phyloP scores from a whole-genome alignment of 2,888 invertebrate species.

The Germaria angustata region DNA sequence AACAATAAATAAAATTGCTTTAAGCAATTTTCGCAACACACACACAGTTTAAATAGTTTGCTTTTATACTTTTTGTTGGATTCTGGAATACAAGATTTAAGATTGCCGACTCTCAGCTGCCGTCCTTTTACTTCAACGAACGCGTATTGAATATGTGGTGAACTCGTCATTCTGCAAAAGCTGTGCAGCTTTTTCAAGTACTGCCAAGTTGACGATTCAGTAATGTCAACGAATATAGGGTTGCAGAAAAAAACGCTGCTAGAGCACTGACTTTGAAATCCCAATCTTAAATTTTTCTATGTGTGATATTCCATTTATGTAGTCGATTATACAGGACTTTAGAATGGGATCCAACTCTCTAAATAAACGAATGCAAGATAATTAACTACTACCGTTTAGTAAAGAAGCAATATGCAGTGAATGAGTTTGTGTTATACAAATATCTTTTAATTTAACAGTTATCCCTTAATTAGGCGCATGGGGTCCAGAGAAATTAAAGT shows the following conservation, averaged over 20 bases:
- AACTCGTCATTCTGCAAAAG: slow-evolving; percentile 47
- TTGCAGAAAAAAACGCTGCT: not conserved
- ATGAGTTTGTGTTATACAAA: too few species aligned
- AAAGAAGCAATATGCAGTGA: too few species aligned
- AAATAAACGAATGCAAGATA: too few species aligned
- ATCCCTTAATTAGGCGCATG: too few species aligned
- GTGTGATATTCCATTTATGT: too few species aligned
- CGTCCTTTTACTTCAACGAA: slow-evolving; percentile 64
- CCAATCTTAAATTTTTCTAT: too few species aligned
- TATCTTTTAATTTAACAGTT: too few species aligned
- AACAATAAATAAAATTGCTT: slow-evolving; percentile 51
- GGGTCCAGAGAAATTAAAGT: too few species aligned
- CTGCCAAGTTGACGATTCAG: not conserved
- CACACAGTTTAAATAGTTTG: slow-evolving; percentile 69
- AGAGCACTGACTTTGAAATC: too few species aligned
- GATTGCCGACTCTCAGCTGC: slow-evolving; percentile 58
- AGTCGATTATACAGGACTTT: too few species aligned
- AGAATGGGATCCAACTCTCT: too few species aligned
- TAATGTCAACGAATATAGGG: not conserved
- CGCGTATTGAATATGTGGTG: slow-evolving; percentile 52
- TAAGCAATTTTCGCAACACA: slow-evolving; percentile 52
- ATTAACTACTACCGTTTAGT: too few species aligned
- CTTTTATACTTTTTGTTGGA: slow-evolving; percentile 58
- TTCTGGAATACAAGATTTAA: slow-evolving; percentile 55
- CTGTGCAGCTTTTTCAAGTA: slow-evolving; percentile 30